phyloP scores from a whole-genome alignment of 2,797 vertebrate genomes.

The Limnodromus scolopaceus region DNA sequence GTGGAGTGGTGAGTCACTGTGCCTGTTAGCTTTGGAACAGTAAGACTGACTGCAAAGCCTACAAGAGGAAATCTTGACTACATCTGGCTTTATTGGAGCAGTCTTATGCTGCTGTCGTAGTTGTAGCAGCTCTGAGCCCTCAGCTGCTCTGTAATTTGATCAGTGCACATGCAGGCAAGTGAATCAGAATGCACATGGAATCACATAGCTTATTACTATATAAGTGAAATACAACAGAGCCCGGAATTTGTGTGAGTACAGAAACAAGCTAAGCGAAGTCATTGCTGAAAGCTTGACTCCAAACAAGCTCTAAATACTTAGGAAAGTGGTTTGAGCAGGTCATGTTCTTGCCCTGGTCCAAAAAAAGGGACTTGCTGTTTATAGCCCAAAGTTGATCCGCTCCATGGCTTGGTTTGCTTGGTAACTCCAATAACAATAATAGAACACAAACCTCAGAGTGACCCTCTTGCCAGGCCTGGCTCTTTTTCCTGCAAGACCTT shows the following conservation, averaged over 20 bases:
- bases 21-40: not conserved
- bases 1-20: not conserved
- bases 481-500: not conserved
- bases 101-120: not conserved
- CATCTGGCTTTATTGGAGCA: accelerated
- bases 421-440: constrained; percentile 20
- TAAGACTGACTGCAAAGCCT: not conserved
- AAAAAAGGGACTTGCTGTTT: constrained; percentile 44
- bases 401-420: not conserved
- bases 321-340: constrained; percentile 19
- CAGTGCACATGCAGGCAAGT: not conserved
- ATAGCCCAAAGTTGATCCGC: not conserved
- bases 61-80: not conserved
- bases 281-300: not conserved
- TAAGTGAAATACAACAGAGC: not conserved
- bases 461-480: not conserved
- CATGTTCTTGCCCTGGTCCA: not conserved
- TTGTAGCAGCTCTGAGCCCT: not conserved
- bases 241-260: not conserved
- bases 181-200: not conserved
- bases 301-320: not conserved
- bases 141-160: not conserved
- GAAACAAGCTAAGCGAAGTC: not conserved
- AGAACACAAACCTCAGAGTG: constrained; percentile 8
- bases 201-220: not conserved